phyloP scores from a whole-genome alignment of 2,797 vertebrate species.

The Distichodus sexfasciatus region DNA sequence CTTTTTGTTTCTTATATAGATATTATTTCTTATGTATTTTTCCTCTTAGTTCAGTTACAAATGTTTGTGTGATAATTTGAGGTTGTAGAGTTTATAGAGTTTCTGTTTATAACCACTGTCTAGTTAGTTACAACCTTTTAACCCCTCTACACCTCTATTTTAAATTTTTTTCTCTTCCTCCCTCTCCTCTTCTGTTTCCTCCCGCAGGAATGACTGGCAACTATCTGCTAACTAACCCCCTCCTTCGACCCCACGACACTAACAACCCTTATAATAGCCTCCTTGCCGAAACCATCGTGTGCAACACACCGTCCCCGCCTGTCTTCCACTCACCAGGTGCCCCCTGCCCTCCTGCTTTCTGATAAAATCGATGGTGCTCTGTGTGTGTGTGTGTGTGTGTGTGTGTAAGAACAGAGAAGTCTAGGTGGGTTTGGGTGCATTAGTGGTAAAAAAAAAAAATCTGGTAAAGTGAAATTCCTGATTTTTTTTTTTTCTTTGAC shows the following conservation, averaged over 20 bases:
- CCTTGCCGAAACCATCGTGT: conserved; percentile 98
- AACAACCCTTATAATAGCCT: conserved; percentile 99
- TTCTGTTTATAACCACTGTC: no score
- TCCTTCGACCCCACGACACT: conserved; percentile 99
- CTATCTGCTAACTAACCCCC: conserved; percentile 99
- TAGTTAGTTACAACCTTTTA: no score
- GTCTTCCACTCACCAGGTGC: conserved; percentile 99
- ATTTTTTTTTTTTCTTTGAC: not conserved
- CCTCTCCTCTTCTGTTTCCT: conserved; percentile 32
- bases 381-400: conserved; percentile 10
- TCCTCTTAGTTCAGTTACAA: no score
- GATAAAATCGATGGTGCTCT: not conserved
- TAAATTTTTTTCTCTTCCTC: conserved; percentile 11
- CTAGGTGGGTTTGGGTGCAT: not conserved
- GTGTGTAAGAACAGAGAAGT: conserved; percentile 5
- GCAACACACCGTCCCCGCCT: conserved; percentile 96
- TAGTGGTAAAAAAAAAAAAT: no score
- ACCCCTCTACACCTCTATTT: conserved; percentile 4
- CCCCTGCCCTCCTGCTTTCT: conserved; percentile 9
- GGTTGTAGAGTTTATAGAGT: no score
- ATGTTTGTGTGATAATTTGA: no score
- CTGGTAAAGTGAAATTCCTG: no score
- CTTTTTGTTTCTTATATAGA: not conserved
- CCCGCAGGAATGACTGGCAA: conserved; percentile 98
- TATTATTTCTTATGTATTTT: no score